Conservation (phyloP, 2,888 invertebrate species). For the Gryllus longicercus region DNA sequence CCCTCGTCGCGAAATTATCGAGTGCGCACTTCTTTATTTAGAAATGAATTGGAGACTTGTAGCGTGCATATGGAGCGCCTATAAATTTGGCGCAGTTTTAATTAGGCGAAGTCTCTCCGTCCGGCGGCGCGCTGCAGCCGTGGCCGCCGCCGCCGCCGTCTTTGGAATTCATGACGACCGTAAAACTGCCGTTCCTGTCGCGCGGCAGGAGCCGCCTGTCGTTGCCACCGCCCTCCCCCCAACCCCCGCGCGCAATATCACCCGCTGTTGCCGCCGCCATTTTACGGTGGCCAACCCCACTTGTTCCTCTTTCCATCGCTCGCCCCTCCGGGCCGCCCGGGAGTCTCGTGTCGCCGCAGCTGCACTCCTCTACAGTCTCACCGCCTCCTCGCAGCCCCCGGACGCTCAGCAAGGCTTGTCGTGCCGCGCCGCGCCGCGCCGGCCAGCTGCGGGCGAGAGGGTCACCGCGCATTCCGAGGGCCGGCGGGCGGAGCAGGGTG, state of each 20-base stretch:
- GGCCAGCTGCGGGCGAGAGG: too few relatives aligned
- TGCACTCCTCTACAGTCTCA: too few relatives aligned
- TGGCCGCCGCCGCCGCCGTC: slow-evolving; percentile 9
- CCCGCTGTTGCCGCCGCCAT: too few relatives aligned
- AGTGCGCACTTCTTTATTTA: background rate
- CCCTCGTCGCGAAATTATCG: background rate
- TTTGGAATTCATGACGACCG: background rate
- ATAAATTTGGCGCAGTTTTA: background rate
- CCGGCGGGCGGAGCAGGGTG: background rate
- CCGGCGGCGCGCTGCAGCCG: background rate
- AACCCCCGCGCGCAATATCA: too few relatives aligned
- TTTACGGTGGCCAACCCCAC: too few relatives aligned
- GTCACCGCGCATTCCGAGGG: background rate
- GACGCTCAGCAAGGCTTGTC: too few relatives aligned
- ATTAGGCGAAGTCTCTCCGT: slow-evolving; percentile 1
- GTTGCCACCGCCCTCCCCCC: too few relatives aligned
- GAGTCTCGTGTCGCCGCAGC: too few relatives aligned
- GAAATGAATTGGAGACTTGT: background rate
- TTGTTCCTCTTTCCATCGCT: too few relatives aligned
- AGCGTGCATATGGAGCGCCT: background rate
- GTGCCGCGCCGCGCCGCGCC: too few relatives aligned
- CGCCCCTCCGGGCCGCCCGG: too few relatives aligned
- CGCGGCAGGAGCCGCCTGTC: background rate
- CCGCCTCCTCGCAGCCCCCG: too few relatives aligned
- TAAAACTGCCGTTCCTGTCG: background rate